Evolutionary conservation across 2,113 vertebrate species (phyloP).

Genomic region (Cryptotis parvus): DNA sequence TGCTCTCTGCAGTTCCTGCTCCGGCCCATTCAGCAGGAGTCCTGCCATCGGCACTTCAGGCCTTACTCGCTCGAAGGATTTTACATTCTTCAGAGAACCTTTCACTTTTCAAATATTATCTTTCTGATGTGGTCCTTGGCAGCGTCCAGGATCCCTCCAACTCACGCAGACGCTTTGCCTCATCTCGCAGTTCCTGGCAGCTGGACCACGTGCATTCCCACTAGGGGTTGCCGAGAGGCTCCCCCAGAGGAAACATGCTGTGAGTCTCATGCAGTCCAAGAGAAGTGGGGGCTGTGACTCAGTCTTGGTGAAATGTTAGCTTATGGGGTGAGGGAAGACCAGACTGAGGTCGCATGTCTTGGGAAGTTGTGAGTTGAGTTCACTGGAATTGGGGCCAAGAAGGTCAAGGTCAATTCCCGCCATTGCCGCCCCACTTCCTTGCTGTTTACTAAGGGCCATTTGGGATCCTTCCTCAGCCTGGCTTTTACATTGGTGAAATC

Average conservation of each 20-base stretch:
- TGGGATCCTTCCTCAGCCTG: neutral
- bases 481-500: neutral
- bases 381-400: neutral
- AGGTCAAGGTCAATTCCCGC: slow-evolving; percentile 47
- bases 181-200: slow-evolving; percentile 76
- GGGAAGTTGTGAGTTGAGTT: slow-evolving; percentile 24
- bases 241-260: neutral
- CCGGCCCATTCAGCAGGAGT: slow-evolving; percentile 75
- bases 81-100: slow-evolving; percentile 79
- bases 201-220: slow-evolving; percentile 45
- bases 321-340: neutral
- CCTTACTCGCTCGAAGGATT: slow-evolving; percentile 44
- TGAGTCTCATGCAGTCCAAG: neutral
- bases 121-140: slow-evolving; percentile 87
- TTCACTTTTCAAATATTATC: slow-evolving; percentile 86
- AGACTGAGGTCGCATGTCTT: neutral
- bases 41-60: slow-evolving; percentile 78
- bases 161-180: slow-evolving; percentile 65
- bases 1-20: neutral
- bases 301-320: slow-evolving; percentile 57
- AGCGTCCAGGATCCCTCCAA: slow-evolving; percentile 58
- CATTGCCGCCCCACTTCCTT: neutral
- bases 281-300: slow-evolving; percentile 48
- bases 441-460: neutral
- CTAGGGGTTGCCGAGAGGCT: neutral